Percentiles rank a stretch among this genome's conserved stretches.
Evolutionary conservation across 1,140 invertebrate species (phyloP).

Genomic region (Cydia strobilella): DNA sequence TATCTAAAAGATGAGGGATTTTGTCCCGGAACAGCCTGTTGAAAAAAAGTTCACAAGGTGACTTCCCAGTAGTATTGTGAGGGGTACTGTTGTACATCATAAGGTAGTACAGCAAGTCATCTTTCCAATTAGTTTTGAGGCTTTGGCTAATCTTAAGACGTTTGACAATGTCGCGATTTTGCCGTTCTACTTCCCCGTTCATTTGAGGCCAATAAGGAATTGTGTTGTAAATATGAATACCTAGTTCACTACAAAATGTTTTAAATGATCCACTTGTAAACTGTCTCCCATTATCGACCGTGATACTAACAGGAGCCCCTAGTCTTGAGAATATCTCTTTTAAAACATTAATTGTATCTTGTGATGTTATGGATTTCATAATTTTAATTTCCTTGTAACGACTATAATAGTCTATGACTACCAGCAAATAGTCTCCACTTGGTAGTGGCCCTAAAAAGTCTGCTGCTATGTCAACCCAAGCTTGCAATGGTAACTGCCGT

Average conservation of each 20-base stretch:
- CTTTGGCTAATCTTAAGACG: neutral
- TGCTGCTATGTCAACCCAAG: slow-evolving; percentile 2
- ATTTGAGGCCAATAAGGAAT: neutral
- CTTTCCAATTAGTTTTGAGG: slow-evolving; percentile 40
- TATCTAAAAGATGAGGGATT: neutral
- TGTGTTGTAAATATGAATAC: slow-evolving; percentile 29
- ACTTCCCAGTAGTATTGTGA: slow-evolving; percentile 33
- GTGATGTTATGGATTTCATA: neutral
- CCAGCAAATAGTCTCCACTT: slow-evolving; percentile 5
- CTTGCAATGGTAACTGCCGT: neutral
- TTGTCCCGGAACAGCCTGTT: slow-evolving; percentile 3
- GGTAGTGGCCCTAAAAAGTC: slow-evolving; percentile 11
- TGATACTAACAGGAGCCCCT: slow-evolving; percentile 33
- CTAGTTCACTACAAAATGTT: slow-evolving; percentile 35
- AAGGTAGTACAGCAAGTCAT: slow-evolving; percentile 41
- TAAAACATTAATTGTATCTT: neutral
- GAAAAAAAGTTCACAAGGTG: neutral
- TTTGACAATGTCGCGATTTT: slow-evolving; percentile 3
- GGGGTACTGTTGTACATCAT: slow-evolving; percentile 52
- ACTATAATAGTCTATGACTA: neutral
- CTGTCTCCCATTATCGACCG: slow-evolving; percentile 39
- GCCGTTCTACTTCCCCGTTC: no score
- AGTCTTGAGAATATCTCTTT: slow-evolving; percentile 17
- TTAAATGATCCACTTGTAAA: slow-evolving; percentile 37
- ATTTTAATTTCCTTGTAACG: neutral